phyloP scores from a whole-genome alignment of 2,113 vertebrate species.

The Calidris pygmaea region DNA sequence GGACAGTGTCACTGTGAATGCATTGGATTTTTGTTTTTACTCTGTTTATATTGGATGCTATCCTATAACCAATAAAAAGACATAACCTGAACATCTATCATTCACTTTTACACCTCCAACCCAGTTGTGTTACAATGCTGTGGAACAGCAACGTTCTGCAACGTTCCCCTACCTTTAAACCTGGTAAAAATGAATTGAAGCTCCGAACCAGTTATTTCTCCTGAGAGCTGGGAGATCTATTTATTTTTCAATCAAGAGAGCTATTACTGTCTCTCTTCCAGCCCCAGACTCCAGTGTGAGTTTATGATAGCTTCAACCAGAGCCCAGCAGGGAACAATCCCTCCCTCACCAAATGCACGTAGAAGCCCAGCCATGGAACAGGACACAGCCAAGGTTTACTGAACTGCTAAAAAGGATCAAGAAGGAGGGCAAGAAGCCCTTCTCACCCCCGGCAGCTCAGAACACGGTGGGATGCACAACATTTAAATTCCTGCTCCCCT shows the following conservation, averaged over 20 bases:
- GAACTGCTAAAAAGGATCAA: neutral
- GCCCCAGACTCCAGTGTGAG: neutral
- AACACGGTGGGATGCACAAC: neutral
- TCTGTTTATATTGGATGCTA: neutral
- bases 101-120: neutral
- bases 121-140: neutral
- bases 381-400: neutral
- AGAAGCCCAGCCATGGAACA: neutral
- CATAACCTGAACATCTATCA: neutral
- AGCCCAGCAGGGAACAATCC: neutral
- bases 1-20: neutral
- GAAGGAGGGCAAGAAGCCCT: neutral
- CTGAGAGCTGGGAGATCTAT: neutral
- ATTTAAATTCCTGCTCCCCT: neutral
- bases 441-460: neutral
- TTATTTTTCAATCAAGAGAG: neutral
- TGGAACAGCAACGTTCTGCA: neutral
- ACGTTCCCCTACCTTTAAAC: neutral
- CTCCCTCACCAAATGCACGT: neutral
- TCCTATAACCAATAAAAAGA: neutral
- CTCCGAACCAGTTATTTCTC: neutral
- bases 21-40: neutral
- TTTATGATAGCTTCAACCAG: neutral
- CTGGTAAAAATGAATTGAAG: neutral
- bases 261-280: neutral